Conservation (phyloP, 1,140 invertebrate genomes). For the Eueides isabella region DNA sequence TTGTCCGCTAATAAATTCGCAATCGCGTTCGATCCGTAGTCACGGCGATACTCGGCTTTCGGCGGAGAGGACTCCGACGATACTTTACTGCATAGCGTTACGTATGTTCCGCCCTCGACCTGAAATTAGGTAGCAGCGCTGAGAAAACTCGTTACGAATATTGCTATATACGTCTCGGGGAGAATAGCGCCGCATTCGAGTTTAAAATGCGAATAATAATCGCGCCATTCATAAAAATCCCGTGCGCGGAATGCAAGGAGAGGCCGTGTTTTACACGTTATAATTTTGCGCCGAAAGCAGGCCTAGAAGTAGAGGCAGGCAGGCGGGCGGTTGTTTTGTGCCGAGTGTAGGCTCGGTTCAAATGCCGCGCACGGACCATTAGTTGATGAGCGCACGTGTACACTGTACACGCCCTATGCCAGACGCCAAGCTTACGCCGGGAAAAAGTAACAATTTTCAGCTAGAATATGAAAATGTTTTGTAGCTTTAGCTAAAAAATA, state of each 20-base stretch:
- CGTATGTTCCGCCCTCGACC: constrained; percentile 57
- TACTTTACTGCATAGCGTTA: constrained; percentile 43
- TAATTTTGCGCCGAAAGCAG: constrained; percentile 80
- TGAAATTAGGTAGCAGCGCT: constrained; percentile 77
- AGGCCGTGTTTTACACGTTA: constrained; percentile 80
- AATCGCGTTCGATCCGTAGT: constrained; percentile 70
- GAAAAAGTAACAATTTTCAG: constrained; percentile 77
- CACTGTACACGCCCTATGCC: constrained; percentile 56
- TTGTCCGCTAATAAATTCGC: constrained; percentile 77
- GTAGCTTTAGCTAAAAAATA: constrained; percentile 70
- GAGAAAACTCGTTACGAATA: constrained; percentile 81
- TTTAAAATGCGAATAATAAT: constrained; percentile 82
- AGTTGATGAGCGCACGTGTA: constrained; percentile 80
- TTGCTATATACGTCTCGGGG: constrained; percentile 78
- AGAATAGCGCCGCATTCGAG: constrained; percentile 78
- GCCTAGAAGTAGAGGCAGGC: constrained; percentile 54
- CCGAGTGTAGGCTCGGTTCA: constrained; percentile 78
- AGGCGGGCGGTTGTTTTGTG: constrained; percentile 72
- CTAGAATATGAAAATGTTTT: constrained; percentile 79
- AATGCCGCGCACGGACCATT: constrained; percentile 81
- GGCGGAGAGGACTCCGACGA: constrained; percentile 53
- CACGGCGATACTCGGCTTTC: constrained; percentile 45
- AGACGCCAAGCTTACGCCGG: constrained; percentile 54
- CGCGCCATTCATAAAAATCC: constrained; percentile 80
- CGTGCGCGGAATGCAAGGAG: constrained; percentile 79